These are phyloP conservation scores for Heliothis virescens DNA, from an alignment of 1,140 invertebrate genomes.

Conservation along the genomic window DNA sequence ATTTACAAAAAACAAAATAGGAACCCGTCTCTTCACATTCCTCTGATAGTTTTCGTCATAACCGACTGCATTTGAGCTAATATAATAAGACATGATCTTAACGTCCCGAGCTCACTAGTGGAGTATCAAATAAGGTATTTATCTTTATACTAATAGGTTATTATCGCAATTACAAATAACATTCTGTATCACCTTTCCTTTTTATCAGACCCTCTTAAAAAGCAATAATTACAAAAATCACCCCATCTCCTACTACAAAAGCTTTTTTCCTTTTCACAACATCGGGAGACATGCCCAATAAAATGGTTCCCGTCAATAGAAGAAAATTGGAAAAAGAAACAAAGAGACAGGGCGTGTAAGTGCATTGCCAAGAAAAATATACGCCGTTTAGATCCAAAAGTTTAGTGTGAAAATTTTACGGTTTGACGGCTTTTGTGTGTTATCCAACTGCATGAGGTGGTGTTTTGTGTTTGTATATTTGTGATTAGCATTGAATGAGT, in stretches of 20 bases:
- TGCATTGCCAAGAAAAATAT: slow-evolving; percentile 38
- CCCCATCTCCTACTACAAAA: neutral
- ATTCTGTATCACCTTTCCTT: too few relatives aligned
- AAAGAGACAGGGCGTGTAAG: slow-evolving; percentile 3
- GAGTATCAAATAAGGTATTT: too few relatives aligned
- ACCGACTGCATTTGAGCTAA: too few relatives aligned
- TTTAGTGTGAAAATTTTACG: slow-evolving; percentile 2
- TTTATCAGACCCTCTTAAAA: too few relatives aligned
- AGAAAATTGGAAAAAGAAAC: slow-evolving; percentile 5
- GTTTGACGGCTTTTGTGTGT: neutral
- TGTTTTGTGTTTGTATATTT: neutral
- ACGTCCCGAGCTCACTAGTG: too few relatives aligned
- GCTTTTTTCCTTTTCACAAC: neutral
- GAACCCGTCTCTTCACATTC: too few relatives aligned
- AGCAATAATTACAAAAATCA: neutral
- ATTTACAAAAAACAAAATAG: too few relatives aligned
- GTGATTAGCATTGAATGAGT: too few relatives aligned
- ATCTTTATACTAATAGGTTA: too few relatives aligned
- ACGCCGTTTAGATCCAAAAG: neutral
- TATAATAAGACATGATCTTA: too few relatives aligned
- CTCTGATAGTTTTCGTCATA: too few relatives aligned
- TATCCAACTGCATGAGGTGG: neutral
- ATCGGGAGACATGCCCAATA: neutral
- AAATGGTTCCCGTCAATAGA: slow-evolving; percentile 13
- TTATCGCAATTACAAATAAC: too few relatives aligned